Base-by-base conservation (phyloP, 2,113 vertebrate species). In the Brachirus orientalis region DNA sequence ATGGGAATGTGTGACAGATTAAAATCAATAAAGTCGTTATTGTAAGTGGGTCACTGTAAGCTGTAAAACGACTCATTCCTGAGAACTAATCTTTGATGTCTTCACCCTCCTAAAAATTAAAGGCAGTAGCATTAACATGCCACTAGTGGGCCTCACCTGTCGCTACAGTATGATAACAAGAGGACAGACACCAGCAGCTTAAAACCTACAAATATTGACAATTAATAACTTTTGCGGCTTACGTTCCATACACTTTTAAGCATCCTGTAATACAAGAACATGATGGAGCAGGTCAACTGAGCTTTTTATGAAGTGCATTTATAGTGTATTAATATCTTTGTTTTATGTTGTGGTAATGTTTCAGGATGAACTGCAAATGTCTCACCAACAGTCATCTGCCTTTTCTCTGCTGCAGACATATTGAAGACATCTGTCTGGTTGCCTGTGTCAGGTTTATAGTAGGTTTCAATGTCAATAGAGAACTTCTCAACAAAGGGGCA, bases 401-500 rank as follows among this genome's bases (percentile, higher is more conserved):
- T 94, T 88, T 94, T 98, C 78, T 99, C 98, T 46, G 91, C 91
- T 46, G 95, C 83, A 57, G 96, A 96, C 86, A 99, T 91, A 90
- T 93, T 98, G 92, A 99, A 99, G 63, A 98, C 96, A 0, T 99
- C 94, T 65, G 77, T 84, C 18, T 96, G 96, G 76, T 94, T 94
- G 79, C 98, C 98, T 3, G 95, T 92, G 75, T 99, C 98, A 0
- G 95, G 90, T 90, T 96, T 97, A 86, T 99, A 99, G 90, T 96
- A 97, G 0, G 98, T 99, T 88, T 99, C 98, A 17, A 99, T 99
- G 86, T 99, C 98, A 20, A 99, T 99, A 71, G 97, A 99, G 91
- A 99, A 99, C 85, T 99, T 99, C 90, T 99, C 98, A 87, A 99
- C 98, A 72, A 99, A 99, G 41, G 98, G 98, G 78, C 97, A 98